Conservation (phyloP, 2,888 invertebrate genomes). For the Branchellion lobata region DNA sequence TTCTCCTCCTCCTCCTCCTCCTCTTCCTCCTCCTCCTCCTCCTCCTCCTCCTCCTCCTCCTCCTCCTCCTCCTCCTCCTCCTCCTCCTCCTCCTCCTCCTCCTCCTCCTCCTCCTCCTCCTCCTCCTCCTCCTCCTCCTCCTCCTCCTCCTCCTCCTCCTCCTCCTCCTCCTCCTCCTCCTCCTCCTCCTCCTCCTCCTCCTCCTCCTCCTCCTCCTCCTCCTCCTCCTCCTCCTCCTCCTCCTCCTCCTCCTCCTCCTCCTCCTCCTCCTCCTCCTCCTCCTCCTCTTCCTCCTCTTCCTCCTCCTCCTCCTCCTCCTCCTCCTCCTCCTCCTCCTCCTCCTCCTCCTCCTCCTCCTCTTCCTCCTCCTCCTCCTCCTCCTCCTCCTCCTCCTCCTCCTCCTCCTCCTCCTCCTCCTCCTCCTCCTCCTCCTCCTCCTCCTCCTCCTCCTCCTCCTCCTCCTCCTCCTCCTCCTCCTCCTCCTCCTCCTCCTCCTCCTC, state of each 20-base stretch:
- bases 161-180: too few species aligned
- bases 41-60: constrained; percentile 12
- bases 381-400: constrained; percentile 13
- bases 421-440: neutral
- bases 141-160: too few species aligned
- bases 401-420: neutral
- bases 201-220: constrained; percentile 17
- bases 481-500: neutral
- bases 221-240: constrained; percentile 24
- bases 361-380: constrained; percentile 10
- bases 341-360: neutral
- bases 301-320: neutral
- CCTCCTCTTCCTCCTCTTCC: constrained; percentile 17
- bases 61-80: neutral
- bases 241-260: constrained; percentile 27
- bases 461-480: neutral
- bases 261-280: neutral
- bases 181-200: too few species aligned
- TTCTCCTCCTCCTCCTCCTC: neutral
- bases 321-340: neutral
- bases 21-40: constrained; percentile 13
- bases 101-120: too few species aligned
- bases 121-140: too few species aligned
- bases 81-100: too few species aligned
- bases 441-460: neutral